phyloP scores from a whole-genome alignment of 2,113 vertebrate genomes.

The Catharus bicknelli region DNA sequence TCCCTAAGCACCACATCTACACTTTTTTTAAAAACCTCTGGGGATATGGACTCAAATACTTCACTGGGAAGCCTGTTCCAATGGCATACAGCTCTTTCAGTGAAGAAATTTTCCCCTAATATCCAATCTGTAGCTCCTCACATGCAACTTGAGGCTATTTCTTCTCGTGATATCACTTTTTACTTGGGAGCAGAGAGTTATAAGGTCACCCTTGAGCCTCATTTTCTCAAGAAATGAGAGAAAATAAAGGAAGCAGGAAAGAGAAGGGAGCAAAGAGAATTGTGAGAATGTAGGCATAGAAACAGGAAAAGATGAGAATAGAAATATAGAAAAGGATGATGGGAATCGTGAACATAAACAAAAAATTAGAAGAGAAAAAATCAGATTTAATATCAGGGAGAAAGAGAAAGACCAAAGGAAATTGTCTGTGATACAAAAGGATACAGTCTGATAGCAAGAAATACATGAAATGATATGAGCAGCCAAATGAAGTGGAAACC shows the following conservation, averaged over 20 bases:
- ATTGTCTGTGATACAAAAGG: not conserved
- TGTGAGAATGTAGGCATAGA: not conserved
- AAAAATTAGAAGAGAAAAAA: not conserved
- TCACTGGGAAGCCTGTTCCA: not conserved
- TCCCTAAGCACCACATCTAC: not conserved
- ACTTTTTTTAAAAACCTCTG: not conserved
- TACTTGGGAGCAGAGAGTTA: not conserved
- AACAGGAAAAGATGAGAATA: not conserved
- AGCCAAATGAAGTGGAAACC: not conserved
- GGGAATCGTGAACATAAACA: not conserved
- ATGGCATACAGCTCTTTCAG: not conserved
- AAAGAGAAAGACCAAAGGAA: not conserved
- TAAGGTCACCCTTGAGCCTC: not conserved
- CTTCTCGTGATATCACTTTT: rapidly evolving
- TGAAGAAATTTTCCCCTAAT: not conserved
- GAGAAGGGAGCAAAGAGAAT: not conserved
- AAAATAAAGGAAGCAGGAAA: not conserved
- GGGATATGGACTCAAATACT: not conserved
- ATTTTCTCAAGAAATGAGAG: not conserved
- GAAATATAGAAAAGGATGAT: not conserved
- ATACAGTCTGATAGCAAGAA: not conserved
- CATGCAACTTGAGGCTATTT: not conserved
- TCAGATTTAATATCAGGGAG: not conserved
- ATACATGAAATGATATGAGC: not conserved
- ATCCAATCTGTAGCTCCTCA: not conserved